Percentiles rank a stretch among this genome's conserved stretches.
Conservation (phyloP, 2,888 invertebrate species). For the Acleris sparsana region DNA sequence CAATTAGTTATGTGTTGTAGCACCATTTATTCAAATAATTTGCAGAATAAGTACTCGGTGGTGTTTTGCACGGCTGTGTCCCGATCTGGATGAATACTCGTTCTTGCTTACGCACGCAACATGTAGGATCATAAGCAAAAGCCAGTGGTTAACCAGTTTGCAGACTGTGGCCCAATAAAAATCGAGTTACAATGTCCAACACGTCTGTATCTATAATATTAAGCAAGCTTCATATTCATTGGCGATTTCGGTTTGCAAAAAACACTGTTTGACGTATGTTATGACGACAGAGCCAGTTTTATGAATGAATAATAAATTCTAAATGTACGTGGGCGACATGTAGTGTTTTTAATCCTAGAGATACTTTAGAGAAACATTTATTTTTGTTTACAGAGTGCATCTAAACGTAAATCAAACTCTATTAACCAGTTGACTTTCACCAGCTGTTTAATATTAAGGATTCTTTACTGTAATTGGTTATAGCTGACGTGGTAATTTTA, state of each 20-base stretch:
- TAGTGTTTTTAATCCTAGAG: conserved; percentile 20
- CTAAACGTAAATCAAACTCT: conserved; percentile 26
- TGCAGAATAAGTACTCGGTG: neutral
- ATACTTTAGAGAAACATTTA: conserved; percentile 15
- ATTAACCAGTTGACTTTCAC: conserved; percentile 16
- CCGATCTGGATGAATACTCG: neutral
- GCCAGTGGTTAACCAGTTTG: conserved; percentile 12
- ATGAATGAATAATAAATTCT: conserved; percentile 39
- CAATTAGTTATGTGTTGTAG: no score
- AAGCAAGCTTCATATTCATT: conserved; percentile 26
- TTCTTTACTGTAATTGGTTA: conserved; percentile 28
- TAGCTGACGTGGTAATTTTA: conserved; percentile 24
- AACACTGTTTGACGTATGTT: conserved; percentile 47
- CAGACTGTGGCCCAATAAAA: conserved; percentile 12
- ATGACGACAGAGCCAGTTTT: conserved; percentile 38
- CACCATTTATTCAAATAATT: no score
- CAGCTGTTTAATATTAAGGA: conserved; percentile 31
- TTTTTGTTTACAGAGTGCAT: conserved; percentile 19
- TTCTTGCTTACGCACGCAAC: conserved; percentile 7
- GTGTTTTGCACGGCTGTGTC: neutral
- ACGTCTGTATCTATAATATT: conserved; percentile 7
- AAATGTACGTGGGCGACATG: conserved; percentile 26
- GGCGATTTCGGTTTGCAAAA: conserved; percentile 52
- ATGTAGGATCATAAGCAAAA: conserved; percentile 3
- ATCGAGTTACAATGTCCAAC: conserved; percentile 4